A percentile compares a stretch with the other conserved stretches of the same genome.
phyloP scores from a whole-genome alignment of 2,113 vertebrate species.

The Hemibagrus wyckioides region DNA sequence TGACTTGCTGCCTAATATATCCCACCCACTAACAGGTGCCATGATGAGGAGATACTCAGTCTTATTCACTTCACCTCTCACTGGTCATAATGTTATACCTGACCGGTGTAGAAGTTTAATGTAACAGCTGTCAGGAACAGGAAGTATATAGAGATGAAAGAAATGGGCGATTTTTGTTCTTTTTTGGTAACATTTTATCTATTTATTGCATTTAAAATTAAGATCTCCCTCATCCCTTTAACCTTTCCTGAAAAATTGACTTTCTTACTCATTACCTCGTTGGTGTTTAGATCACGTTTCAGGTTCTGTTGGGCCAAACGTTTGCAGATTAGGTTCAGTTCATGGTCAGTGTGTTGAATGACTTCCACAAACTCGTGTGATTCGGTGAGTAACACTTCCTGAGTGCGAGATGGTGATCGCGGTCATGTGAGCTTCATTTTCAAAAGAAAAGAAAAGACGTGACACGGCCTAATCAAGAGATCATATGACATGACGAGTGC shows the following conservation, averaged over 20 bases:
- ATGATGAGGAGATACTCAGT: too few species aligned
- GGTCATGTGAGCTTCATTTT: conserved; percentile 16
- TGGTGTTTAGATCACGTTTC: neutral
- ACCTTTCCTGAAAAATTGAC: neutral
- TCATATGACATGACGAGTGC: neutral
- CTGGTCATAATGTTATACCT: too few species aligned
- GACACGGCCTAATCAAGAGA: neutral
- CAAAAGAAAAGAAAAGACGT: neutral
- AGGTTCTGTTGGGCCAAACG: neutral
- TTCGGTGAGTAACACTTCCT: conserved; percentile 17
- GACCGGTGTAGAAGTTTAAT: too few species aligned
- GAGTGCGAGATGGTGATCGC: neutral
- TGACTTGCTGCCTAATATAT: too few species aligned
- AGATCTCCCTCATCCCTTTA: neutral
- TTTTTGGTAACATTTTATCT: too few species aligned
- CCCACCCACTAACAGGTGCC: too few species aligned
- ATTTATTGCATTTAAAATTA: neutral
- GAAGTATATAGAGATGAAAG: too few species aligned
- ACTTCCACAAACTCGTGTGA: conserved; percentile 9
- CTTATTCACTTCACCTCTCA: too few species aligned
- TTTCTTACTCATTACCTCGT: neutral
- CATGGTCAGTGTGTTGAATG: neutral
- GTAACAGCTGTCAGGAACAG: too few species aligned
- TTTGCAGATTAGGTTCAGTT: neutral
- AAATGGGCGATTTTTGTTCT: too few species aligned